phyloP scores from a whole-genome alignment of 2,797 vertebrate species.

The Pseudotriccus pelzelni region DNA sequence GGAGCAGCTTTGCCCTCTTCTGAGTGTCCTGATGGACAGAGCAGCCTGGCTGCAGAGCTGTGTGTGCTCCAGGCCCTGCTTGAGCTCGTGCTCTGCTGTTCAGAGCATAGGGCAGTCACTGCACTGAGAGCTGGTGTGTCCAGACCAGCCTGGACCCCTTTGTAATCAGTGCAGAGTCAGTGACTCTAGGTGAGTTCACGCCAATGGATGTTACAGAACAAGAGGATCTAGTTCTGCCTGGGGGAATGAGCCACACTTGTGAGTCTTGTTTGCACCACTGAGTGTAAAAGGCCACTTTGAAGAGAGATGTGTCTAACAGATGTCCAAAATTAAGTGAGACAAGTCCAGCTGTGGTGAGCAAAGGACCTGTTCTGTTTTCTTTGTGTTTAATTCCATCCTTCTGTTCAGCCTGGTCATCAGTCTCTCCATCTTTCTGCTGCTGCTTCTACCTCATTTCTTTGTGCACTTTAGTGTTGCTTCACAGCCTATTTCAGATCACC shows the following conservation, averaged over 20 bases:
- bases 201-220: neutral
- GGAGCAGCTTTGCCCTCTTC: neutral
- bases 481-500: neutral
- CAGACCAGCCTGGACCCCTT: neutral
- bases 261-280: neutral
- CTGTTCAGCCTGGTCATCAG: neutral
- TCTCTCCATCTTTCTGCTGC: neutral
- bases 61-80: neutral
- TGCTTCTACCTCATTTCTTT: neutral
- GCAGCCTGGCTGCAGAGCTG: neutral
- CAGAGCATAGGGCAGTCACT: neutral
- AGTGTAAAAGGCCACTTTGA: neutral
- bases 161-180: neutral
- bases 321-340: neutral
- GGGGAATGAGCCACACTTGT: neutral
- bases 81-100: neutral
- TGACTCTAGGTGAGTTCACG: neutral
- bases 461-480: neutral
- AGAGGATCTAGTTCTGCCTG: neutral
- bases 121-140: neutral
- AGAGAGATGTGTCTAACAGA: neutral
- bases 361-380: neutral
- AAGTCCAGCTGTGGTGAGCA: neutral
- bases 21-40: neutral
- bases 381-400: neutral